These are phyloP conservation scores for Labeo catla DNA, from an alignment of 2,113 vertebrate genomes.

Conservation along the genomic window DNA sequence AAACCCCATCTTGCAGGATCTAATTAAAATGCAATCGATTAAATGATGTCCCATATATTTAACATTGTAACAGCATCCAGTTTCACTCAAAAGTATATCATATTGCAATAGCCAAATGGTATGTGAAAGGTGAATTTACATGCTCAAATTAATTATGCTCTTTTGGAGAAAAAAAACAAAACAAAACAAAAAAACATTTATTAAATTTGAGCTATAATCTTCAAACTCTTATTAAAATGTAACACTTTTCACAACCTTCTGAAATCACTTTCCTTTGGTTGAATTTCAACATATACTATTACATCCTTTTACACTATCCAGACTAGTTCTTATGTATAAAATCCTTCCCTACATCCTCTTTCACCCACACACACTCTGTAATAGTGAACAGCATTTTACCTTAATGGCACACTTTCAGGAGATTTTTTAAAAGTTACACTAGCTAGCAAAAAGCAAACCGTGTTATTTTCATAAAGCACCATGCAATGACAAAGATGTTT, in stretches of 20 bases:
- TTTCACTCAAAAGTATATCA: background rate
- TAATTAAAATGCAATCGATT: background rate
- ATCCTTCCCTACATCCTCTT: background rate
- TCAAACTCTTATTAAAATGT: background rate
- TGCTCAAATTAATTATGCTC: background rate
- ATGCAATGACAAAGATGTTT: background rate
- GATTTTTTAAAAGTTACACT: background rate
- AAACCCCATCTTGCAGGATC: background rate
- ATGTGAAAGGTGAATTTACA: background rate
- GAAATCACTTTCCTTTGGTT: background rate
- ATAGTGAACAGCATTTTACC: background rate
- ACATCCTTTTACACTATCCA: background rate
- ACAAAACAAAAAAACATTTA: background rate
- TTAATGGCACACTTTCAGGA: constrained; percentile 1
- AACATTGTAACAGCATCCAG: background rate
- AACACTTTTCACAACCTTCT: background rate
- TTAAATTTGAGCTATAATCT: background rate
- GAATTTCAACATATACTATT: background rate
- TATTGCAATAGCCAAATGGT: background rate
- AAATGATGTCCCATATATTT: background rate
- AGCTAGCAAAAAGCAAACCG: background rate
- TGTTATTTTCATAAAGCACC: background rate
- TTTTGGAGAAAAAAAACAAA: background rate
- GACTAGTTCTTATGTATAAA: background rate
- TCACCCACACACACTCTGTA: background rate